Percentiles rank a stretch among this genome's conserved stretches.
These are phyloP conservation scores for Peromyscus maniculatus DNA, from an alignment of 2,113 vertebrate genomes.

Conservation along the genomic window DNA sequence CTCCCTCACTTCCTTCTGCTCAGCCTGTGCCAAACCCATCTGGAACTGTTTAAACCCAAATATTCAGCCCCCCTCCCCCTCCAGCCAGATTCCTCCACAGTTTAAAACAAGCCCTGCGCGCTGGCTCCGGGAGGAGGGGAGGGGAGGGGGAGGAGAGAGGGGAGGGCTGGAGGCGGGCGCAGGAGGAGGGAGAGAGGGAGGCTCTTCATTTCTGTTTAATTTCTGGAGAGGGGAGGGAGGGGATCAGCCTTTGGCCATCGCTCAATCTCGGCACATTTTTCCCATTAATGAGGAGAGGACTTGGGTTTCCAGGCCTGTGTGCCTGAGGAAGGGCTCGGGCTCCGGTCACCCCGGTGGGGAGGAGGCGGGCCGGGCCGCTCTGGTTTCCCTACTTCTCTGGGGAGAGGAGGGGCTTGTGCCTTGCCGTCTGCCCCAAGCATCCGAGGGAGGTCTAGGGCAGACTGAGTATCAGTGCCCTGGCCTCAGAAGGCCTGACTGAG, in stretches of 20 bases:
- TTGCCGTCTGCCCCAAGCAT: constrained; percentile 1
- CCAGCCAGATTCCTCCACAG: constrained; percentile 90
- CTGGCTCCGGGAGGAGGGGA: constrained; percentile 74
- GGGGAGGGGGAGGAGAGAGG: constrained; percentile 48
- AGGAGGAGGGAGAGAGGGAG: constrained; percentile 75
- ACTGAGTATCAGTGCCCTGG: background rate
- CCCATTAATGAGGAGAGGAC: constrained; percentile 90
- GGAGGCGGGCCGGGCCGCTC: background rate
- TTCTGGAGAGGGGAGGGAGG: constrained; percentile 85
- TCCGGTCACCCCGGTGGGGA: constrained; percentile 48
- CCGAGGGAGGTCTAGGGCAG: constrained; percentile 68
- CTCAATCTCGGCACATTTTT: constrained; percentile 91
- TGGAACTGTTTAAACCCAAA: constrained; percentile 93
- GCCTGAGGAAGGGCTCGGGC: constrained; percentile 77
- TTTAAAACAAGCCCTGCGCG: constrained; percentile 90
- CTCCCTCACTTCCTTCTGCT: constrained; percentile 87
- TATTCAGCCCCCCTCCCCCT: constrained; percentile 83
- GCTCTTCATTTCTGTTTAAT: constrained; percentile 89
- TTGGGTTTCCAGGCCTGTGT: constrained; percentile 84
- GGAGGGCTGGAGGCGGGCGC: constrained; percentile 68
- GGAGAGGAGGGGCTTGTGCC: background rate
- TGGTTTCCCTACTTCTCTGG: background rate
- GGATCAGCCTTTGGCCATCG: constrained; percentile 89
- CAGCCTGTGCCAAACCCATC: constrained; percentile 88
- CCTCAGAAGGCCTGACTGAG: background rate